Evolutionary conservation across 2,888 invertebrate genomes (phyloP), one percentile per base, ranked within the genome.

Genomic region (Ellobium chinense): DNA sequence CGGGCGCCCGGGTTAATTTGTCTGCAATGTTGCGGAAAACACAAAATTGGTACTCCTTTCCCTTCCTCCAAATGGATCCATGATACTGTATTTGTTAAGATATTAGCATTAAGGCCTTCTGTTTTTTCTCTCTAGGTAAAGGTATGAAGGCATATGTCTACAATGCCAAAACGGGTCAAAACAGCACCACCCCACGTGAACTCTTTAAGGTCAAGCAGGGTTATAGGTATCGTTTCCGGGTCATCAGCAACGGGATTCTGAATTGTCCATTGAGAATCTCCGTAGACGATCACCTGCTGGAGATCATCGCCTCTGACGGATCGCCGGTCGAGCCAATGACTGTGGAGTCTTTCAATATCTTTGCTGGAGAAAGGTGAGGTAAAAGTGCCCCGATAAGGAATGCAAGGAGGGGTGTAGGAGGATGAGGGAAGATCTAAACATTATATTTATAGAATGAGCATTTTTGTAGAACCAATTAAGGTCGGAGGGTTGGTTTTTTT

Each of bases 341-440:
- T 1, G 88, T 90, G 5, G 85, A 89, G 31, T 86, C 88, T 0
- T 85, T 91, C 46, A 88, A 87, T 46, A 82, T 91, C 5, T 97
- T 97, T 91, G 97, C 97, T 0, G 98, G 98, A 0, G 98, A 98
- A 92, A 83, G 89, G 77, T 83, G 34, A 39, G 39, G 24, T 18
- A 46, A 46, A 46, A 12, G 46, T 46, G 46, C 18, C 46, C n/a
- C n/a, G n/a, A n/a, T n/a, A n/a, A n/a, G n/a, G n/a, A n/a, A n/a
- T n/a, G n/a, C n/a, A n/a, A n/a, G n/a, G n/a, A n/a, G n/a, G n/a
- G n/a, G n/a, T n/a, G n/a, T n/a, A n/a, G n/a, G n/a, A n/a, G n/a
- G n/a, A n/a, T n/a, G n/a, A n/a, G n/a, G n/a, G n/a, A n/a, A n/a
- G n/a, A n/a, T n/a, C n/a, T n/a, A n/a, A n/a, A n/a, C n/a, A n/a